phyloP scores from a whole-genome alignment of 2,113 vertebrate genomes.

The Saiga tatarica region DNA sequence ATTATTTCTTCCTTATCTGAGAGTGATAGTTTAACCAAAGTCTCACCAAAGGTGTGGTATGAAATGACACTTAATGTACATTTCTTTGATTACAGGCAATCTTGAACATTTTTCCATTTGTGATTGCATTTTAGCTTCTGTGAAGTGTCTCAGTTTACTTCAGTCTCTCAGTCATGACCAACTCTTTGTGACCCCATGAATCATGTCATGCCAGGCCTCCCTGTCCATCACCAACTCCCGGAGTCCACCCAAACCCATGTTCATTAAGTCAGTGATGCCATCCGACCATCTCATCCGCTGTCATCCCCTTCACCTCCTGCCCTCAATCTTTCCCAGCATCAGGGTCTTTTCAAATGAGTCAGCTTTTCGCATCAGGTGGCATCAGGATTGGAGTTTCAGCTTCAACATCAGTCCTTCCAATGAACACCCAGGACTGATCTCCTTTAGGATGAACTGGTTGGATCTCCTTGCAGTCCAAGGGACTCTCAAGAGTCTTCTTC shows the following conservation, averaged over 20 bases:
- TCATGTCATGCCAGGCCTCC: neutral
- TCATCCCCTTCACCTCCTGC: neutral
- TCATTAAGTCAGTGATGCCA: neutral
- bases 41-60: neutral
- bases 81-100: constrained; percentile 20
- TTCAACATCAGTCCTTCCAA: neutral
- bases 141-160: neutral
- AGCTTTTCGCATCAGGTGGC: neutral
- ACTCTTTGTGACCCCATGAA: neutral
- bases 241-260: neutral
- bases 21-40: neutral
- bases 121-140: neutral
- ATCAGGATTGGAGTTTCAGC: neutral
- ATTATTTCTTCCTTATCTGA: neutral
- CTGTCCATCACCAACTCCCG: neutral
- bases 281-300: neutral
- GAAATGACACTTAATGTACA: constrained; percentile 23
- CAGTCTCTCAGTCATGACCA: neutral
- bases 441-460: neutral
- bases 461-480: neutral
- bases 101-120: neutral
- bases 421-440: neutral
- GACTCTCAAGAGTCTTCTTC: neutral
- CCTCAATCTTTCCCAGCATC: neutral
- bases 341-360: neutral